Base-by-base conservation (phyloP, 2,797 vertebrate species). In the Rhadinocentrus ornatus region DNA sequence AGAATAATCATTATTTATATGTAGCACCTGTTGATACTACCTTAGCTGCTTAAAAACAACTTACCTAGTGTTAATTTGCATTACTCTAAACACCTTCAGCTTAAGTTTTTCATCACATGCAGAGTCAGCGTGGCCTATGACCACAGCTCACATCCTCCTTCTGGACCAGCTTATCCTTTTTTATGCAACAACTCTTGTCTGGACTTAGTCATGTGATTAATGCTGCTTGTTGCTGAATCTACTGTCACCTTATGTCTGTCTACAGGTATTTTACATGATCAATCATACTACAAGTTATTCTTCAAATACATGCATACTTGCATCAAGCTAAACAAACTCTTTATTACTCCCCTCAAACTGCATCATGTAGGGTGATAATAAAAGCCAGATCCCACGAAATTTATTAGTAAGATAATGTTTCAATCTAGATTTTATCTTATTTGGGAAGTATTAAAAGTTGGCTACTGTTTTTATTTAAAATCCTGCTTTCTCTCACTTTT, bases 201-300 rank as follows among this genome's bases (percentile, higher is more conserved):
- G 62, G 20, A 52, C 68, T 62, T 57, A 61, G 41, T 44, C 41
- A 66, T 63, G 70, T 71, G 57, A 81, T 85, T 75, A 83, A 65
- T 13, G 53, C 12, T 18, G 15, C 44, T 68, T 39, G 37, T 41
- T 48, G 56, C 58, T 46, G 67, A 75, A 53, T 55, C 50, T 1
- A 16, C 9, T 1, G 52, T 18, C 12, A 3, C 2, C 26, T 5
- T 8, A 15, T 6, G 7, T 58, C 66, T 29, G 16, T 26, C 32
- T 48, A 10, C 16, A 46, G 16, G 1, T 29, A n/a, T 46, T 46
- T 46, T 31, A 4, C 3, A 31, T 66, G 3, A 44, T 20, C 41
- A 44, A 20, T 7, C 16, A 6, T 8, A 44, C 39, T 18, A 44
- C 8, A 2, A 46, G 20, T n/a, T 46, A 9, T n/a, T n/a, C 6